These are phyloP conservation scores for Chrysogorgia sp. DNA, from an alignment of 92 coral and sea anemone genomes.

Conservation along the genomic window DNA sequence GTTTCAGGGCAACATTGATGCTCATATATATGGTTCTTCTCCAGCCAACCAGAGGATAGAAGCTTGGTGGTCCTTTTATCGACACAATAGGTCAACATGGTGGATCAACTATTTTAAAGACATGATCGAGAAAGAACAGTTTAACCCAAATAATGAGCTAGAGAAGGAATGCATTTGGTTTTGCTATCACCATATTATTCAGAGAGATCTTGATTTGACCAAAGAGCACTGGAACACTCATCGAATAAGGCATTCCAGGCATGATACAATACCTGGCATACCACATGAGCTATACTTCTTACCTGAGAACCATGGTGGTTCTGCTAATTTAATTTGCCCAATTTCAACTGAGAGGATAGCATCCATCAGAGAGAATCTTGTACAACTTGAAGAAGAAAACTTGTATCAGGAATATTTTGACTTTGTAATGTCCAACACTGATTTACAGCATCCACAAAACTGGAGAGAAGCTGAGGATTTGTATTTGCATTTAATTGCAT, in stretches of 20 bases:
- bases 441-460: constrained; percentile 52
- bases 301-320: constrained; percentile 67
- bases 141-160: constrained; percentile 4
- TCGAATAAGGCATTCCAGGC: constrained; percentile 62
- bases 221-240: constrained; percentile 74
- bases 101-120: constrained; percentile 21
- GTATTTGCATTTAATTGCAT: constrained; percentile 15
- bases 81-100: background rate
- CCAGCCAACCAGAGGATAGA: constrained; percentile 21
- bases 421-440: constrained; percentile 56
- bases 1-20: background rate
- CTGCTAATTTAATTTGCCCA: constrained; percentile 56
- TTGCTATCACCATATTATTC: constrained; percentile 30
- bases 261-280: constrained; percentile 70
- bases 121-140: background rate
- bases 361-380: constrained; percentile 61
- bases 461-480: constrained; percentile 45
- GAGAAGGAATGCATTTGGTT: constrained; percentile 68
- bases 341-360: constrained; percentile 51
- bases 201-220: constrained; percentile 36
- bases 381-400: constrained; percentile 53
- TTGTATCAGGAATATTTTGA: constrained; percentile 58
- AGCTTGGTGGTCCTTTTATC: background rate
- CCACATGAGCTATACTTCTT: constrained; percentile 67
- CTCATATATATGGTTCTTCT: constrained; percentile 4